These are phyloP conservation scores for Ptilorrhoa leucosticta DNA, from an alignment of 2,113 vertebrate species.

Conservation along the genomic window DNA sequence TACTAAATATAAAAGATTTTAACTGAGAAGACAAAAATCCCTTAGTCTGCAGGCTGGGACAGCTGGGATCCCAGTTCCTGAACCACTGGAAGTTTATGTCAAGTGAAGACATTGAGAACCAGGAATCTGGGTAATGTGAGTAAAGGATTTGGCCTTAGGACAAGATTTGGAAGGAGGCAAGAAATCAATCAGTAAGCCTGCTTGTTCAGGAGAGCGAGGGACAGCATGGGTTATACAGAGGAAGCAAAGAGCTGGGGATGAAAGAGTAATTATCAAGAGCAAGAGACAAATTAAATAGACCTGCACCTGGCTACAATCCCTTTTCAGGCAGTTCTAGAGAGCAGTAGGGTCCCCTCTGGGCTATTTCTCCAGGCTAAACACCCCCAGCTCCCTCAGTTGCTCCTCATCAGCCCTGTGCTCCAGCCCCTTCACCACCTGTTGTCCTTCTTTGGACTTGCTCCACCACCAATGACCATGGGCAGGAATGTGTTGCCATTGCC, in stretches of 20 bases:
- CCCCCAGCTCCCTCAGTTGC: not conserved
- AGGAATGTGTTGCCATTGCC: not conserved
- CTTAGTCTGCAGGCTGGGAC: not conserved
- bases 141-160: not conserved
- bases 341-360: not conserved
- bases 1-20: not conserved
- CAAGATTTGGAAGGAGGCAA: not conserved
- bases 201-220: not conserved
- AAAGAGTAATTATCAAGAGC: not conserved
- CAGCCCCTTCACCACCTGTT: not conserved
- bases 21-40: not conserved
- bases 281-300: not conserved
- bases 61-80: not conserved
- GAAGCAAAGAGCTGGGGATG: not conserved
- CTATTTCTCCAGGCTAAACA: not conserved
- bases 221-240: not conserved
- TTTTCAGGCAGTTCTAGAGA: not conserved
- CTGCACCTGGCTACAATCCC: not conserved
- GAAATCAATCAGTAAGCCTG: not conserved
- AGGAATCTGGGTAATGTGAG: not conserved
- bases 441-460: too few species aligned
- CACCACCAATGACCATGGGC: fast-evolving
- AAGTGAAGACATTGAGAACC: not conserved
- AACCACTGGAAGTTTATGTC: not conserved
- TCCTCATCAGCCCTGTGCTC: not conserved